These are phyloP conservation scores for Armadillidium nasatum DNA, from an alignment of 1,140 invertebrate genomes.

Conservation along the genomic window DNA sequence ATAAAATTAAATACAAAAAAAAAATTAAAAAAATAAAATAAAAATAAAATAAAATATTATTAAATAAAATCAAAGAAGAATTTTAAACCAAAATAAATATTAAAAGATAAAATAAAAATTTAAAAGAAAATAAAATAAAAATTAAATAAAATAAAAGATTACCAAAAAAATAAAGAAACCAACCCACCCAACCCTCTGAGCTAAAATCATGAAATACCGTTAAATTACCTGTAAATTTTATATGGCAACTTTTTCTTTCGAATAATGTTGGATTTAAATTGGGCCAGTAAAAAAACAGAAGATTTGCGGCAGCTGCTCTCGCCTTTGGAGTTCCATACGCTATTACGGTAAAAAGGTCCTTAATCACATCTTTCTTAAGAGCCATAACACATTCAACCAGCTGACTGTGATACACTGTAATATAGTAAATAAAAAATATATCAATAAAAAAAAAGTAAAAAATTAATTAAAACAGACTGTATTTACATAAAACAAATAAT, in stretches of 20 bases:
- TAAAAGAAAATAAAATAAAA: slow-evolving; percentile 4
- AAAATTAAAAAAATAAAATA: too few relatives aligned
- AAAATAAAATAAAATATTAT: slow-evolving; percentile 13
- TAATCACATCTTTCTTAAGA: slow-evolving; percentile 77
- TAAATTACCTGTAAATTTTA: slow-evolving; percentile 82
- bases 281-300: slow-evolving; percentile 99
- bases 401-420: slow-evolving; percentile 84
- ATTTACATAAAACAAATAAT: slow-evolving; percentile 1
- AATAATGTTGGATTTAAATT: slow-evolving; percentile 89
- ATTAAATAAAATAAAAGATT: not conserved
- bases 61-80: not conserved
- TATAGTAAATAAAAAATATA: not conserved
- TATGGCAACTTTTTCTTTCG: slow-evolving; percentile 79
- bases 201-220: not conserved
- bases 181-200: not conserved
- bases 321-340: slow-evolving; percentile 92
- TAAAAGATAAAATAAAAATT: too few relatives aligned
- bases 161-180: not conserved
- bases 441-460: too few relatives aligned
- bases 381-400: slow-evolving; percentile 91
- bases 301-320: slow-evolving; percentile 84
- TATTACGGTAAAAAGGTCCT: slow-evolving; percentile 92
- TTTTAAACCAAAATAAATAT: too few relatives aligned
- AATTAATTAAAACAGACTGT: slow-evolving; percentile 21
- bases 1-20: too few relatives aligned